phyloP scores from a whole-genome alignment of 2,113 vertebrate species.

The Otis tarda region DNA sequence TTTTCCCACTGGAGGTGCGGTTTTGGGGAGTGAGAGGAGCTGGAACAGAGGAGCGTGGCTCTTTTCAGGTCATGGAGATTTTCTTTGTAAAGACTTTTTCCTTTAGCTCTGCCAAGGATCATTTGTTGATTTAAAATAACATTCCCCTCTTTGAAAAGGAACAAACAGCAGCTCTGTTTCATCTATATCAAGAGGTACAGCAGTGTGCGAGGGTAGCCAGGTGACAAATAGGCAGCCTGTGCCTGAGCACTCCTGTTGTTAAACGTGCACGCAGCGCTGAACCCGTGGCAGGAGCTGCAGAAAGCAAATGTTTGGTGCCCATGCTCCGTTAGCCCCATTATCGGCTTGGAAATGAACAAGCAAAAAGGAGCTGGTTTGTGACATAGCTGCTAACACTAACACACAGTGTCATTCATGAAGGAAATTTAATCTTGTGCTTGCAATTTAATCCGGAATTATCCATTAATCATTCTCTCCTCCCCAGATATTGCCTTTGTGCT shows the following conservation, averaged over 20 bases:
- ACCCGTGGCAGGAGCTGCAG: not conserved
- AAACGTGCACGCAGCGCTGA: rapidly evolving
- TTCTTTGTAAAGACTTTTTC: not conserved
- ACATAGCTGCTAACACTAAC: not conserved
- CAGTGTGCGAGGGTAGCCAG: not conserved
- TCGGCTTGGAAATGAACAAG: not conserved
- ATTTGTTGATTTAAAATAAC: not conserved
- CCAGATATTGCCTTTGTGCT: not conserved
- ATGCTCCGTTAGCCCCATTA: not conserved
- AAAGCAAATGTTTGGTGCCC: not conserved
- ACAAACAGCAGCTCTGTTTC: not conserved
- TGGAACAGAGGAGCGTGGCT: not conserved
- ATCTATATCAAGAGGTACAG: not conserved
- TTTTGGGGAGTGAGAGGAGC: not conserved
- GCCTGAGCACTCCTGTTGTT: not conserved
- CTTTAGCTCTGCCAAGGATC: not conserved
- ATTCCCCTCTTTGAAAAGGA: not conserved
- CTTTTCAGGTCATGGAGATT: not conserved
- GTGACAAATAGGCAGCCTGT: not conserved
- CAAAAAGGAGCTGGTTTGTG: slow-evolving; percentile 22
- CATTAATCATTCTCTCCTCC: not conserved
- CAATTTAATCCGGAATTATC: not conserved
- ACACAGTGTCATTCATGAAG: not conserved
- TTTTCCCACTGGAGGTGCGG: not conserved
- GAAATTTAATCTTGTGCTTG: slow-evolving; percentile 15